These are phyloP conservation scores for Lophura swinhoii DNA, from an alignment of 2,797 vertebrate species.

Conservation along the genomic window DNA sequence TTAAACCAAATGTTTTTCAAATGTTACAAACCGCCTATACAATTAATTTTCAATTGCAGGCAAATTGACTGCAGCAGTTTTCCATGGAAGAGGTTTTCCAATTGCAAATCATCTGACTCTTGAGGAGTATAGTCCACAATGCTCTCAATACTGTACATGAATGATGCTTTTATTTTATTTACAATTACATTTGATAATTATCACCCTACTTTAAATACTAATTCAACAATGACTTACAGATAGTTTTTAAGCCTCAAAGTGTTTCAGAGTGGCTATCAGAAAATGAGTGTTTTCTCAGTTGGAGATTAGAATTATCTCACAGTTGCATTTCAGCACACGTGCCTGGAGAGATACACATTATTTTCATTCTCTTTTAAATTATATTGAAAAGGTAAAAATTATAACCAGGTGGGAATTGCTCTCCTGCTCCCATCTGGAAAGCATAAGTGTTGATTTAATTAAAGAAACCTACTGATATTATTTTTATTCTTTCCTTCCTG, in stretches of 20 bases:
- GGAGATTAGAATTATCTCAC: neutral
- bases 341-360: neutral
- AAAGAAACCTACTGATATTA: slow-evolving; percentile 4
- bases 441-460: slow-evolving; percentile 18
- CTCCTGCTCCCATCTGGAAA: slow-evolving; percentile 27
- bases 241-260: neutral
- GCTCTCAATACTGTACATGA: neutral
- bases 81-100: neutral
- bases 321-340: neutral
- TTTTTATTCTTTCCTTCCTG: slow-evolving; percentile 32
- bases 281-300: neutral
- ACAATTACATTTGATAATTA: neutral
- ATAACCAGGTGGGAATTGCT: slow-evolving; percentile 19
- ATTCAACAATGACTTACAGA: neutral
- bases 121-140: neutral
- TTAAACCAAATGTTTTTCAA: neutral
- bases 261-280: neutral
- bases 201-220: neutral
- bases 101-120: neutral
- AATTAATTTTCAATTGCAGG: neutral
- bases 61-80: neutral
- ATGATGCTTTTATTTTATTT: neutral
- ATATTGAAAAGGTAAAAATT: slow-evolving; percentile 1
- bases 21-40: neutral
- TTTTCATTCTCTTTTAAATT: slow-evolving; percentile 2